A percentile compares a stretch with the other conserved stretches of the same genome.
phyloP scores from a whole-genome alignment of 2,888 invertebrate genomes.

The Harpagoxenus sublaevis region DNA sequence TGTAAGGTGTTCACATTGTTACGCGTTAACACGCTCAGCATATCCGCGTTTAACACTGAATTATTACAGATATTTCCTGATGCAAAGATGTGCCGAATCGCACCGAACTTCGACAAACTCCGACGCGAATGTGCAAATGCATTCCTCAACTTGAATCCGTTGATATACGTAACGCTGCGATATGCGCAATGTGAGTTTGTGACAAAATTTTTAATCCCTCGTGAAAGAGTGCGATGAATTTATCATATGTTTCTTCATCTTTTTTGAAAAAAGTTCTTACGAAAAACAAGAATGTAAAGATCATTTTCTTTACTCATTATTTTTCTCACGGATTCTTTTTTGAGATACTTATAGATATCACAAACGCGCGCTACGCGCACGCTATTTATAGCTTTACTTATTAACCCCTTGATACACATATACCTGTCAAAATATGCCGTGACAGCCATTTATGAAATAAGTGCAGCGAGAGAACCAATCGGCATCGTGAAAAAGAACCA shows the following conservation, averaged over 20 bases:
- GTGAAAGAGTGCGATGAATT: not conserved
- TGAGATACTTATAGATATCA: not conserved
- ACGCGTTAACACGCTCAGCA: slow-evolving; percentile 7
- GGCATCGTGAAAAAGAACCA: too few relatives aligned
- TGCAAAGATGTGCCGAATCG: not conserved
- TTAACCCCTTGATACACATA: too few relatives aligned
- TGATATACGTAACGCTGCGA: not conserved
- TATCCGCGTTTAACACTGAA: slow-evolving; percentile 7
- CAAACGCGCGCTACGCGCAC: too few relatives aligned
- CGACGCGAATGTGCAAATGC: slow-evolving; percentile 1
- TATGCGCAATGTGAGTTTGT: not conserved
- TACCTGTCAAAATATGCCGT: too few relatives aligned
- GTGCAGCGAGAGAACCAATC: too few relatives aligned
- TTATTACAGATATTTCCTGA: slow-evolving; percentile 28
- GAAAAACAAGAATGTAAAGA: not conserved
- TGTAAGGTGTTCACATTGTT: slow-evolving; percentile 38
- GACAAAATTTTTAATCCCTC: slow-evolving; percentile 16
- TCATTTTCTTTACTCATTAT: not conserved
- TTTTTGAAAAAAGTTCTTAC: not conserved
- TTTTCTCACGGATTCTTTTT: not conserved
- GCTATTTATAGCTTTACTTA: too few relatives aligned
- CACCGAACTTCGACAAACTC: not conserved
- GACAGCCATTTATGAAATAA: too few relatives aligned
- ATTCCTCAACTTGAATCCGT: slow-evolving; percentile 21
- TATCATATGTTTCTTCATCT: not conserved